Evolutionary conservation across 2,888 invertebrate species (phyloP).

Genomic region (Papilio gigon): DNA sequence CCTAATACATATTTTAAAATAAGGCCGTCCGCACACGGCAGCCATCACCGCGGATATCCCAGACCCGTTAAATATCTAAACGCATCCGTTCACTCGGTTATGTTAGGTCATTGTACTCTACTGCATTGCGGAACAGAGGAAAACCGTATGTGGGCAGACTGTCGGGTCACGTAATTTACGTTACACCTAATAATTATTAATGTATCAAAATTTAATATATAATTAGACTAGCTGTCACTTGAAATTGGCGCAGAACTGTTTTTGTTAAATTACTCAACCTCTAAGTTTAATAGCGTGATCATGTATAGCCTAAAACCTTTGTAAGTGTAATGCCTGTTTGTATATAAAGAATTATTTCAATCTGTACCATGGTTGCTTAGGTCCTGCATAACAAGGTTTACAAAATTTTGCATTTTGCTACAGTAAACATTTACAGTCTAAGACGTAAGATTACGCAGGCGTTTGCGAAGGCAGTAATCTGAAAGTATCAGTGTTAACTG

Average conservation of each 20-base stretch:
- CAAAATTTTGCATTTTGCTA: neutral
- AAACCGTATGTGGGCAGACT: conserved; percentile 38
- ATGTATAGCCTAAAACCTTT: too few species aligned
- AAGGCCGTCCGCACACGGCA: conserved; percentile 6
- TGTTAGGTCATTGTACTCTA: conserved; percentile 38
- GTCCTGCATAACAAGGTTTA: neutral
- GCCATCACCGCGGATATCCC: conserved; percentile 32
- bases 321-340: too few species aligned
- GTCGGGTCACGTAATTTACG: conserved; percentile 23
- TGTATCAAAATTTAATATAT: too few species aligned
- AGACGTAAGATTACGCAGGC: too few species aligned
- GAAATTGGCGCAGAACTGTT: too few species aligned
- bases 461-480: neutral
- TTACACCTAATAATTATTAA: neutral
- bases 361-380: too few species aligned
- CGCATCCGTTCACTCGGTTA: conserved; percentile 34
- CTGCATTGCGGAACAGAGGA: conserved; percentile 41
- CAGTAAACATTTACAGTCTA: too few species aligned
- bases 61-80: conserved; percentile 38
- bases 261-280: too few species aligned
- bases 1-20: conserved; percentile 2
- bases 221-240: too few species aligned
- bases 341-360: too few species aligned
- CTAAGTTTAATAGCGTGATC: too few species aligned
- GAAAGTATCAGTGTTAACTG: too few species aligned